phyloP scores from a whole-genome alignment of 2,888 invertebrate genomes.

The Tetragnatha montana region DNA sequence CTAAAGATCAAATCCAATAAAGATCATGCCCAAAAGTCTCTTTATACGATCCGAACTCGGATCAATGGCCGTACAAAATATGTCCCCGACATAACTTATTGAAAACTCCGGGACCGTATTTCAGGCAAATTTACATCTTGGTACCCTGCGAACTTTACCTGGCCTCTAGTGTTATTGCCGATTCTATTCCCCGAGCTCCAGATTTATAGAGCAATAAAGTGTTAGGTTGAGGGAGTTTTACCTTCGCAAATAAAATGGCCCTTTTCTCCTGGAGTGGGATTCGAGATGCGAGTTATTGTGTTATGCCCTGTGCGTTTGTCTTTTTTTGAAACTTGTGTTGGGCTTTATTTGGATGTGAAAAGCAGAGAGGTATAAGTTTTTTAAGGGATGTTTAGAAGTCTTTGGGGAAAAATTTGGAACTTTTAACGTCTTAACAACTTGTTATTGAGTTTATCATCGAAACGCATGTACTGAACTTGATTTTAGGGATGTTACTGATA shows the following conservation, averaged over 20 bases:
- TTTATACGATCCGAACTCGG: background rate
- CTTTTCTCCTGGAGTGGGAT: background rate
- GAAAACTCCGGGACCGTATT: background rate
- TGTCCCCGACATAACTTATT: background rate
- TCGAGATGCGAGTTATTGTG: background rate
- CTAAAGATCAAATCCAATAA: background rate
- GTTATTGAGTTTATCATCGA: too few relatives aligned
- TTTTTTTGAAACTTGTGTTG: background rate
- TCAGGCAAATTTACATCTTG: background rate
- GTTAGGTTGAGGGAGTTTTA: background rate
- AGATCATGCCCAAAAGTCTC: background rate
- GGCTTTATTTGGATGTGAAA: background rate
- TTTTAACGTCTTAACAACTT: too few relatives aligned
- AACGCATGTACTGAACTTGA: too few relatives aligned
- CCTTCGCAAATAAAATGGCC: background rate
- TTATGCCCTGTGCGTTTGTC: background rate
- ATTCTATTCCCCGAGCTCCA: background rate
- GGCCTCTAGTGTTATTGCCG: background rate
- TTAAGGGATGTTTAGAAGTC: background rate
- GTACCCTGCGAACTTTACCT: background rate
- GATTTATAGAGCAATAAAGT: background rate
- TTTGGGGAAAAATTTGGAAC: too few relatives aligned
- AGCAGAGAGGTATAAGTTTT: background rate
- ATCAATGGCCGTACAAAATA: background rate
- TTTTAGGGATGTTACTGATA: too few relatives aligned